Evolutionary conservation across 2,888 invertebrate genomes (phyloP), one percentile per base, ranked within the genome.

Genomic region (Phlogophora meticulosa): DNA sequence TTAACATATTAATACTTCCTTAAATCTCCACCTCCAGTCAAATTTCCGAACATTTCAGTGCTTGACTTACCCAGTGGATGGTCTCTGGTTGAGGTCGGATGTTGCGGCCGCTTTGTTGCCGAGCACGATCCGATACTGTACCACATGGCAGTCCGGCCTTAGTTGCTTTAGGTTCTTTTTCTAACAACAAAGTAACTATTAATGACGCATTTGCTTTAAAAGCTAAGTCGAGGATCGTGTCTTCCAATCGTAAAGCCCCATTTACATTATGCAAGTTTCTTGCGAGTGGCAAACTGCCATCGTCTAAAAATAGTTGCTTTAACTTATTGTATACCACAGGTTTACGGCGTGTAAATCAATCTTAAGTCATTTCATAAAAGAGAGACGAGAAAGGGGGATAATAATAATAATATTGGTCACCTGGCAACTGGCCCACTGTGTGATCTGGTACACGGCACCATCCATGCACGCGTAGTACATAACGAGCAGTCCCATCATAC

Each of bases 401-500:
- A 4, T 28, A 28, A 28, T 28, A 4, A 28, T 34, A 4, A 1
- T n/a, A n/a, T 40, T 13, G 13, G 2, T 68, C 70, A 97, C 98
- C 96, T 99, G 98, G 93, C 99, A 99, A 79, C 98, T 98, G 24
- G 99, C 99, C 99, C 99, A 99, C 93, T 99, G 98, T 51, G 99
- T 99, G 85, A 99, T 99, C 94, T 99, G 98, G 92, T 98, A 99
- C 36, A 99, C 98, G 74, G 98, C 98, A 63, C 98, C 98, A 92
- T 99, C 99, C 98, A 99, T 99, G 86, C 99, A 98, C 59, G 99
- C 99, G 93, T 98, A 98, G 96, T 99, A 99, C 96, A 98, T 98
- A 97, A 99, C 98, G 53, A 98, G 96, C 83, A 99, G 97, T 17
- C 99, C 99, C 94, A 98, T 96, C 95, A 98, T 96, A 85, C 96